phyloP scores from a whole-genome alignment of 2,888 invertebrate genomes.

The Argynnis bischoffii region DNA sequence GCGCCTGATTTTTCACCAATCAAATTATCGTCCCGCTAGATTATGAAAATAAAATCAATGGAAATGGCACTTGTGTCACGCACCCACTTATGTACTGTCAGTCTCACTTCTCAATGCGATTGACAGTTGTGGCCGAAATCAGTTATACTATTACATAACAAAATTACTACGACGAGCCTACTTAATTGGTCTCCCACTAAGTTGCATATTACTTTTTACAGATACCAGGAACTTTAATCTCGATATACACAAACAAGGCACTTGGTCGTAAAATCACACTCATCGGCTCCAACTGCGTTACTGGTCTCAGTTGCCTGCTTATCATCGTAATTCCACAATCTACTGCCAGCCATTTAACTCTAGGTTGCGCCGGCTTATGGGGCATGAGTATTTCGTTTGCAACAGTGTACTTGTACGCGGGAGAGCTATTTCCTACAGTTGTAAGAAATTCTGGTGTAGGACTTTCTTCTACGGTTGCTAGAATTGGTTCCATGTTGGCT shows the following conservation, averaged over 20 bases:
- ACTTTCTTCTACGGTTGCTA: constrained; percentile 91
- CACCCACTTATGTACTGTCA: no score
- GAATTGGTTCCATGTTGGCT: constrained; percentile 92
- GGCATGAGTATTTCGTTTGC: constrained; percentile 93
- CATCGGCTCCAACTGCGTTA: constrained; percentile 84
- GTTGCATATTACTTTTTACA: constrained; percentile 50
- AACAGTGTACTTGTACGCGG: constrained; percentile 92
- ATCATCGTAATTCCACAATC: constrained; percentile 81
- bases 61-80: no score
- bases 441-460: constrained; percentile 94
- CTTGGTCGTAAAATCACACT: constrained; percentile 87
- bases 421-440: constrained; percentile 94
- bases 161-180: not conserved
- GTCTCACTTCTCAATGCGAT: no score
- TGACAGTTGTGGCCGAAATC: no score
- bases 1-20: no score
- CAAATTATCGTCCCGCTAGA: no score
- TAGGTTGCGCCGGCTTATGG: constrained; percentile 89
- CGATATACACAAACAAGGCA: constrained; percentile 84
- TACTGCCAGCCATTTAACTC: constrained; percentile 77
- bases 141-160: no score
- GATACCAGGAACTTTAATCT: constrained; percentile 84
- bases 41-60: no score
- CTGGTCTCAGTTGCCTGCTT: constrained; percentile 85
- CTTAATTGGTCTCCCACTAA: not conserved